Evolutionary conservation across 2,113 vertebrate species (phyloP), one percentile per base, ranked within the genome.

Genomic region (Plectropomus leopardus): DNA sequence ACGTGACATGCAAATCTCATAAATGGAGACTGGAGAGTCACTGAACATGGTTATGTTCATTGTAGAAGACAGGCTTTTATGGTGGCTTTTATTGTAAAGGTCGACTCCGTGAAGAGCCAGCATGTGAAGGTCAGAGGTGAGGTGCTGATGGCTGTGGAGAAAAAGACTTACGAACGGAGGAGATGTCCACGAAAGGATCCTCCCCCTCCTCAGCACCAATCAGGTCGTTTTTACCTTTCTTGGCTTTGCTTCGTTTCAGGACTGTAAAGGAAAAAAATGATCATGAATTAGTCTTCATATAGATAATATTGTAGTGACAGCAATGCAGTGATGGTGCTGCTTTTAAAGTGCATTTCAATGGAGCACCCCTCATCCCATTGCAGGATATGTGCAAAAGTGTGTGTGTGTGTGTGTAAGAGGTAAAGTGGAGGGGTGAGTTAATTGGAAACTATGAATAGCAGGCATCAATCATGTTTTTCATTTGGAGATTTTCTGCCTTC

Each of bases 121-220:
- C 54, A 54, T 23, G 65, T 30, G 66, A 79, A 55, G 88, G 81
- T 78, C 40, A 64, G 48, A 82, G 76, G 59, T 81, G 32, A 72
- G 19, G 65, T 24, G 79, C 58, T 57, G 73, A 34, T 45, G 70
- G n/a, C 17, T 1, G 10, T 1, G 34, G 59, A 72, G 55, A 32
- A 72, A 70, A 66, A 68, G 36, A 57, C 96, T 98, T 93, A 99
- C 98, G 97, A 9, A 96, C 96, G 0, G 97, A 98, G 60, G 98
- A 97, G 84, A 99, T 96, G 87, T 99, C 98, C 5, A 96, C 94
- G 19, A 98, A 97, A 76, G 96, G 96, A 89, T 98, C 97, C 58
- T 97, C 97, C 1, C 97, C 98, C 86, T 99, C 98, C 93, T 99
- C 98, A 0, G 97, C 97, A 0, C 96, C 94, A 76, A 99, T 99